These are phyloP conservation scores for Crambe crambe DNA, from an alignment of 37 sponge, comb jelly and placozoan species.

Conservation along the genomic window DNA sequence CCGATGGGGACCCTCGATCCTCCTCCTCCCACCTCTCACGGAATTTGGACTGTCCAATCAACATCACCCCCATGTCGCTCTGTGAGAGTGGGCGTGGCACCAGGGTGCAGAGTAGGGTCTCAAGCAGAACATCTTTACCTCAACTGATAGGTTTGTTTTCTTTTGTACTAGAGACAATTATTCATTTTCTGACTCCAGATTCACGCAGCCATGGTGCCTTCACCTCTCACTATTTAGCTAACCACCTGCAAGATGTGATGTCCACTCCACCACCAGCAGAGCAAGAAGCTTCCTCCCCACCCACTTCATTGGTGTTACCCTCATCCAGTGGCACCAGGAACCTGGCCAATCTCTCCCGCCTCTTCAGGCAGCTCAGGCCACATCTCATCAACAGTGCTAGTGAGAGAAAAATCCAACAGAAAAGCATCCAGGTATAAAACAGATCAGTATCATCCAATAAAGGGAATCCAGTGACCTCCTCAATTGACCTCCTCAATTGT, in stretches of 20 bases:
- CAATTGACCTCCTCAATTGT: too few species aligned
- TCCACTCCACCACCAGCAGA: not conserved
- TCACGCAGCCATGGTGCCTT: constrained; percentile 18
- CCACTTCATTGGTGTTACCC: not conserved
- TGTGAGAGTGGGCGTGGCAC: not conserved
- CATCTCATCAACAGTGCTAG: constrained; percentile 6
- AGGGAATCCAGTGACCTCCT: too few species aligned
- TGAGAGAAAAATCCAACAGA: not conserved
- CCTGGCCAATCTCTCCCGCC: constrained; percentile 59
- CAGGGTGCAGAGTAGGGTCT: not conserved
- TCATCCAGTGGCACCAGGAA: constrained; percentile 33
- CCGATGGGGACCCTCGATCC: not conserved
- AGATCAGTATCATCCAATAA: too few species aligned
- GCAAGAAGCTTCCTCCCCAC: not conserved
- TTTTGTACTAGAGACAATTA: not conserved
- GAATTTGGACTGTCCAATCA: constrained; percentile 8
- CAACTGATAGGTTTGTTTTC: constrained; percentile 6
- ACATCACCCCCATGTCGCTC: constrained; percentile 16
- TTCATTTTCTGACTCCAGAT: not conserved
- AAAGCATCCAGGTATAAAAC: too few species aligned
- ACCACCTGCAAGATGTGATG: constrained; percentile 31
- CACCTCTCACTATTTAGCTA: constrained; percentile 51
- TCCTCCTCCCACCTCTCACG: not conserved
- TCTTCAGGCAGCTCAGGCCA: constrained; percentile 60
- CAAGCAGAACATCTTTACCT: constrained; percentile 14